Evolutionary conservation across 2,797 vertebrate species (phyloP), one percentile per base, ranked within the genome.

Genomic region (Megalops cyprinoides): DNA sequence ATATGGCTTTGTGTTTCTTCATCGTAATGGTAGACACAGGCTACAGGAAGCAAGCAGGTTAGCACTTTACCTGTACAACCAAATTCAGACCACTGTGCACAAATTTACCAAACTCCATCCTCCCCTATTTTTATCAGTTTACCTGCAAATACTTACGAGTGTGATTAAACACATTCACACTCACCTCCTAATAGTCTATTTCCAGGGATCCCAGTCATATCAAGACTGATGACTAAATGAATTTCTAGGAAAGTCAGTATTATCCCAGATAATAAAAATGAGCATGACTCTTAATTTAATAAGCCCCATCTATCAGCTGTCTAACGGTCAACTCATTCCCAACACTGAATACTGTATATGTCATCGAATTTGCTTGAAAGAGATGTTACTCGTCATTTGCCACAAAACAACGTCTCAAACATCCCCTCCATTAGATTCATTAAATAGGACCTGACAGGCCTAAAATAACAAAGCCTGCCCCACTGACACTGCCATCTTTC

Each of bases 311-410:
- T 65, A 37, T 76, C 46, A 67, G 42, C 73, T 49, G 56, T 67
- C 74, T 76, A 37, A 67, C 79, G 53, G 79, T 62, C 78, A 74
- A 34, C 67, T 73, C 49, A 12, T 74, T 74, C 49, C 48, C 34
- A 74, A n/a, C 9, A n/a, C 67, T 73, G 69, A 51, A 73, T 79
- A n/a, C n/a, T n/a, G n/a, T n/a, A 53, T 79, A 79, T 31, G 67
- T 73, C 12, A 10, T 18, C 44, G 67, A 79, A 74, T 56, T 56
- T 53, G 6, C 12, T 18, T 62, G 51, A 15, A 76, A 81, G 74
- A 81, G 56, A 48, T 81, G 74, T 34, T 46, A 37, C 46, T 76
- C 51, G 18, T 31, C 28, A 56, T 55, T 53, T 55, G 12, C 28
- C 74, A 53, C 58, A 31, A 76, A 62, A 20, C 58, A 37, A 15